phyloP scores from a whole-genome alignment of 2,888 invertebrate species.

The Ceratothoa steindachneri region DNA sequence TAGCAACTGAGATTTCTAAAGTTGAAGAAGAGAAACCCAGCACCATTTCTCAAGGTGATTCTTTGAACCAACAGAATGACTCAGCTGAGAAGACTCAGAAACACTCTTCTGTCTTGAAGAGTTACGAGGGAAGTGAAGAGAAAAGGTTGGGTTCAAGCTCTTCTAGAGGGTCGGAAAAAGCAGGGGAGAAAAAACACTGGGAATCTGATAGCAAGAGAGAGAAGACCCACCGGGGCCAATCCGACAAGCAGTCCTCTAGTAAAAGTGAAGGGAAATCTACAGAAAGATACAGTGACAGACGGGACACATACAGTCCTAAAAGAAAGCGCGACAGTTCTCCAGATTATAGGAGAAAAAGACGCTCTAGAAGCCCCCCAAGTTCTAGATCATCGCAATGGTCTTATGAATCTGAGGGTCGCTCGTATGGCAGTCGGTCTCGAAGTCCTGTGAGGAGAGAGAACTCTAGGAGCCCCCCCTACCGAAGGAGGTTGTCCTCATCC shows the following conservation, averaged over 20 bases:
- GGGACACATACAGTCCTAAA: background rate
- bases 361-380: background rate
- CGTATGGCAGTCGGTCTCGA: background rate
- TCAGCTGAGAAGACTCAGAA: too few species aligned
- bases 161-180: too few species aligned
- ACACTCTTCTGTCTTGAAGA: too few species aligned
- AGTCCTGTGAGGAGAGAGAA: background rate
- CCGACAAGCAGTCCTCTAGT: background rate
- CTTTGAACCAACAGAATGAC: too few species aligned
- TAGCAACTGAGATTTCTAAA: too few species aligned
- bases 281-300: background rate
- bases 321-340: background rate
- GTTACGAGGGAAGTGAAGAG: too few species aligned
- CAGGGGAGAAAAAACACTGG: background rate
- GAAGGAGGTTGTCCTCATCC: background rate
- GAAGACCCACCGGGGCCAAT: background rate
- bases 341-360: background rate
- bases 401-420: background rate
- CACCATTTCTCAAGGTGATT: too few species aligned
- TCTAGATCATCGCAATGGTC: background rate
- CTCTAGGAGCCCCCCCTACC: slow-evolving; percentile 15
- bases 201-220: background rate
- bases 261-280: background rate
- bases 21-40: background rate
- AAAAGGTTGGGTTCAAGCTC: too few species aligned